These are phyloP conservation scores for Emys orbicularis DNA, from an alignment of 2,797 vertebrate genomes.

Conservation along the genomic window DNA sequence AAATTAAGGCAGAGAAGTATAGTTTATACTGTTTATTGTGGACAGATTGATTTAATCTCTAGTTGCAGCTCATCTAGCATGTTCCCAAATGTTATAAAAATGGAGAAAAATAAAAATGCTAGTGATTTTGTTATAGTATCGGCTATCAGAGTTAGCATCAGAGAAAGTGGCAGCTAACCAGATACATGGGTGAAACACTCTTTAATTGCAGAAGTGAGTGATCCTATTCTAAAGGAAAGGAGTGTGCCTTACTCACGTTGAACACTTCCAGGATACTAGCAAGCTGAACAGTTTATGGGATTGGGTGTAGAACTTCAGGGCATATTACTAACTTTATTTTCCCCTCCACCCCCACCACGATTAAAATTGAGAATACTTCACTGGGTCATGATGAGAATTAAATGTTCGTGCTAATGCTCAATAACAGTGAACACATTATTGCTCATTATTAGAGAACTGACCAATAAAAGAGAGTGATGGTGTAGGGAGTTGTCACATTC, in stretches of 20 bases:
- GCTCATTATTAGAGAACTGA: background rate
- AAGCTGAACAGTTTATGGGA: background rate
- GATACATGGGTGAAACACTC: background rate
- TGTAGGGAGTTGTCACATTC: background rate
- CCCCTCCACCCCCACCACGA: too few relatives aligned
- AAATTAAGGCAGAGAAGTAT: background rate
- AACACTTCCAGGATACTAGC: conserved; percentile 1
- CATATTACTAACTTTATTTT: background rate
- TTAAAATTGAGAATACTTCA: background rate
- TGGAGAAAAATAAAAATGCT: background rate
- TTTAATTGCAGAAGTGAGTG: rapidly evolving
- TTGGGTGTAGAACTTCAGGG: background rate
- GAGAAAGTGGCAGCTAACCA: background rate
- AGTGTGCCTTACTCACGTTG: background rate
- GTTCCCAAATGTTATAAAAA: background rate
- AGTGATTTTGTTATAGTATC: background rate
- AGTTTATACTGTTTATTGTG: too few relatives aligned
- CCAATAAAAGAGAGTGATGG: rapidly evolving
- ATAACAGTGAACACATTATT: background rate
- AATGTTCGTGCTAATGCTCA: background rate
- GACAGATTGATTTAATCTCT: background rate
- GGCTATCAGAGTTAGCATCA: background rate
- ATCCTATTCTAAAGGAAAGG: background rate
- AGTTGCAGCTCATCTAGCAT: background rate
- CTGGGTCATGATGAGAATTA: too few relatives aligned